A percentile compares a stretch with the other conserved stretches of the same genome.
Evolutionary conservation across 2,113 vertebrate genomes (phyloP).

Genomic region (Psittacara wagleri): DNA sequence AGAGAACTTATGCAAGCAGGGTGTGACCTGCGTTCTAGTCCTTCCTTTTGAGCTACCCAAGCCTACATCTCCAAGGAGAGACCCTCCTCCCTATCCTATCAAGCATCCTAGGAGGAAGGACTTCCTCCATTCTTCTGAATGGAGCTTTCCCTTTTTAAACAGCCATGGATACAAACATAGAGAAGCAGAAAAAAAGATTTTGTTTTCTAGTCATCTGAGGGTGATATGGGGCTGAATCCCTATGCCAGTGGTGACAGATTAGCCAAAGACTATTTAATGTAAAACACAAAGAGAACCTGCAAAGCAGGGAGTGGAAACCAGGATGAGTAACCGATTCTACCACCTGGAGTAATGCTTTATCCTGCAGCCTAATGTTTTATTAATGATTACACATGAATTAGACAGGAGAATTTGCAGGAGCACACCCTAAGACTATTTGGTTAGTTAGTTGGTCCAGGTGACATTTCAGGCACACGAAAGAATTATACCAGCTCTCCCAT

Average conservation of each 20-base stretch:
- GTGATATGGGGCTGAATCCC: background rate
- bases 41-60: background rate
- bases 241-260: background rate
- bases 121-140: background rate
- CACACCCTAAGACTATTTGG: background rate
- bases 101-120: background rate
- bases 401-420: constrained; percentile 27
- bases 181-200: background rate
- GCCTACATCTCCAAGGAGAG: background rate
- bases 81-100: background rate
- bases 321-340: constrained; percentile 24
- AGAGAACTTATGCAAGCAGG: background rate
- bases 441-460: background rate
- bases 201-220: background rate
- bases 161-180: background rate
- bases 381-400: constrained; percentile 45
- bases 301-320: background rate
- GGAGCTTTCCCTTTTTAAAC: background rate
- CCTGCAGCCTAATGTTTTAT: constrained; percentile 28
- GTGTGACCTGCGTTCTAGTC: background rate
- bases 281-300: constrained; percentile 28
- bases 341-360: constrained; percentile 30
- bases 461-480: background rate
- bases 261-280: background rate
- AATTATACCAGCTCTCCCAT: background rate